Evolutionary conservation across 2,113 vertebrate species (phyloP), one percentile per base, ranked within the genome.

Genomic region (Hydrochoerus hydrochaeris): DNA sequence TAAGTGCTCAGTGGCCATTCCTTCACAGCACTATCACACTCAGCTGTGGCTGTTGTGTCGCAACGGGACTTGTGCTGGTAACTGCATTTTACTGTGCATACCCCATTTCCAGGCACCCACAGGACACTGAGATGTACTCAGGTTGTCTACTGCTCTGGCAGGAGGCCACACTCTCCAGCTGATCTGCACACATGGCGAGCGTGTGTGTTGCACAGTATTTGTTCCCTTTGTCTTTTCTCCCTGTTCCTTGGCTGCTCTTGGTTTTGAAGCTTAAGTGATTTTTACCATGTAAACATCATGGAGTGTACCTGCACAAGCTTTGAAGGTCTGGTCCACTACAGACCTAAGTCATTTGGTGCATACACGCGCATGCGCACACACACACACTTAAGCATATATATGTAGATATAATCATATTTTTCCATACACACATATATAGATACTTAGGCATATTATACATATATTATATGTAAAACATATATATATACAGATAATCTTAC

Each of bases 1-100:
- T 4, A 30, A 41, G 69, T 5, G 7, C 3, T 16, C 2, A 3
- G 4, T 2, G 3, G 69, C 32, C 58, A 8, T 3, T 73, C 57
- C 49, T 63, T 30, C 24, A 44, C 28, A 30, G 46, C 3, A 30
- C 49, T 4, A 16, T n/a, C 26, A 28, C 19, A 14, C 73, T 46
- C 77, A 19, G 28, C 28, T 19, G 46, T 19, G 46, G 41, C 24
- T 80, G 71, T 44, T 38, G 17, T 44, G n/a, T 52, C 28, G 19
- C 46, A 35, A 32, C 30, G 52, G 46, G 46, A 52, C 7, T 32
- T 30, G 7, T 52, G 30, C 77, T 54, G 30, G 32, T 10, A 52
- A 80, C 77, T 80, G 46, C 16, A 52, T 52, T 20, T 20, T 35
- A 77, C 26, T 17, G 44, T 46, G 26, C 26, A 26, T 30, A 19